Base-by-base conservation (phyloP, 64 coral and sea anemone species). In the Pocillopora damicornis region DNA sequence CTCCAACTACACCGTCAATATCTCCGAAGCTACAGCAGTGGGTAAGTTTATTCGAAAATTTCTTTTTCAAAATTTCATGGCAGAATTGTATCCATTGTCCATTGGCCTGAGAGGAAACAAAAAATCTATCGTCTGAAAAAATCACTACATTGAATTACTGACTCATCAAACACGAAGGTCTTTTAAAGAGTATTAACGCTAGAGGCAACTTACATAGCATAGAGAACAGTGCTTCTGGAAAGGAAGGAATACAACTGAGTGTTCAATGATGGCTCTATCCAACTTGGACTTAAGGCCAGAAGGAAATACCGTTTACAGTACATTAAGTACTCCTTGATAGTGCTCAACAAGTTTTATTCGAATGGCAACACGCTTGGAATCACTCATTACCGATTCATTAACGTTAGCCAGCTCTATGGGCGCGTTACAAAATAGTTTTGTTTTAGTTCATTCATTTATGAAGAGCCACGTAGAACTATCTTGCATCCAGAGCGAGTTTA, bases 11-110 rank as follows among this genome's bases (percentile, higher is more conserved):
- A 62, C 89, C 3, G 82, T 77, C 59, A 91, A 72, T 65, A 91
- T 91, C 67, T 91, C 89, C 13, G 89, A 91, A 79, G 63, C 76
- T 51, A 79, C 89, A 20, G 73, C 89, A 1, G 69, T 59, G 20
- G 89, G 89, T 91, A 66, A 77, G 37, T 35, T 18, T 10, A 60
- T 79, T 60, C n/a, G 5, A 1, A 11, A 11, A 10, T 71, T 11
- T 11, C 25, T 23, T 71, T 11, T 71, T 25, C 22, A 67, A 9
- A 67, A 67, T 22, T 67, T 20, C 16, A 67, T 18, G 13, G 16
- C 14, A 67, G 64, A 22, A 51, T 51, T 51, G 42, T 1, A 51
- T 51, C 42, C 42, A 51, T 51, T 51, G 42, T 4, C 42, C 42
- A 4, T 4, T 51, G 30, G 7, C 42, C 42, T 51, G 42, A 7